phyloP scores from a whole-genome alignment of 2,113 vertebrate species.

The Erpornis zantholeuca region DNA sequence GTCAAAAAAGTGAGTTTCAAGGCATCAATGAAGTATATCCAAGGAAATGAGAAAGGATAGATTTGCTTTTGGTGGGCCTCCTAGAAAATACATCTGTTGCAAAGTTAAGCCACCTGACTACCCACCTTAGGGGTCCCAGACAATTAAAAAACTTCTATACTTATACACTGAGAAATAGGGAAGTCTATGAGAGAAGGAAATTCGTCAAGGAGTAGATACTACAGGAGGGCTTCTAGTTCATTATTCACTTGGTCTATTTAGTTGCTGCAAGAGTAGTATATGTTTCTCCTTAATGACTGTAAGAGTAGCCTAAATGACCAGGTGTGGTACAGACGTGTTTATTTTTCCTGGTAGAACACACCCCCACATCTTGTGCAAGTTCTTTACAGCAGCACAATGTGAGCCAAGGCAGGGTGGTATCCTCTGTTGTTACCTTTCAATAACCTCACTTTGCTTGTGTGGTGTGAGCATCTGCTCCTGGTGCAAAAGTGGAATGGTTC shows the following conservation, averaged over 20 bases:
- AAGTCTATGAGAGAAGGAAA: neutral
- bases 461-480: neutral
- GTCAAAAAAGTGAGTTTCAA: neutral
- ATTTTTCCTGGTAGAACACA: neutral
- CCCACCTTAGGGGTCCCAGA: neutral
- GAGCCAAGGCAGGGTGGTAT: neutral
- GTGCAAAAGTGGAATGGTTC: neutral
- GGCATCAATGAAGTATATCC: neutral
- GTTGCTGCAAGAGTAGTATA: neutral
- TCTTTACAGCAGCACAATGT: neutral
- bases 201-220: neutral
- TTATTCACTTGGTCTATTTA: neutral
- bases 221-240: neutral
- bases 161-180: neutral
- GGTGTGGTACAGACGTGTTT: accelerated
- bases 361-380: neutral
- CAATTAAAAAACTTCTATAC: neutral
- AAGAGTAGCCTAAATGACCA: neutral
- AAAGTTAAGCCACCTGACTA: neutral
- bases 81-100: neutral
- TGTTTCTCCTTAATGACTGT: neutral
- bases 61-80: neutral
- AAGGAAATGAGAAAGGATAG: neutral
- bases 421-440: neutral
- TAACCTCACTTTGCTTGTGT: neutral